Evolutionary conservation across 1,140 invertebrate genomes (phyloP).

Genomic region (Parasteatoda tepidariorum): DNA sequence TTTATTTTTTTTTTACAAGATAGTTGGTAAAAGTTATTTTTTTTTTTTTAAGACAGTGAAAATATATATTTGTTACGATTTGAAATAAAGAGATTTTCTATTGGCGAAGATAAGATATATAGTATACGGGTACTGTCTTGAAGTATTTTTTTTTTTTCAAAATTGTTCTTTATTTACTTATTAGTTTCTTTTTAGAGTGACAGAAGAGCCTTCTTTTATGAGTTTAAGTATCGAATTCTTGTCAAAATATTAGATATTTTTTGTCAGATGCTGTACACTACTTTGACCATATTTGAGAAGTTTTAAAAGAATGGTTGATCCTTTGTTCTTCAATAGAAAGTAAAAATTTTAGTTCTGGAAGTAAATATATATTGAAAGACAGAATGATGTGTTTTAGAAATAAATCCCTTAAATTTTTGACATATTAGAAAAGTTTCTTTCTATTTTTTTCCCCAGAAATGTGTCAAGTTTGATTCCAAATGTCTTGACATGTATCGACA

Average conservation of each 20-base stretch:
- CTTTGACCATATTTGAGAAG: constrained; percentile 47
- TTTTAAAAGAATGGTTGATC: constrained; percentile 31
- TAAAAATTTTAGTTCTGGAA: neutral
- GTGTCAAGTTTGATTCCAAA: too few species aligned
- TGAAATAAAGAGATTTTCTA: neutral
- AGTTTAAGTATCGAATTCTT: constrained; percentile 55
- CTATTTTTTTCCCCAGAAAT: too few species aligned
- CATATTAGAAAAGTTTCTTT: too few species aligned
- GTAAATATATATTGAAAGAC: neutral
- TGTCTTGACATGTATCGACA: too few species aligned
- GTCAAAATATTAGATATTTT: constrained; percentile 57
- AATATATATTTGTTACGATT: constrained; percentile 42
- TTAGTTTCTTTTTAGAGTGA: constrained; percentile 22
- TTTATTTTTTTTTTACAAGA: constrained; percentile 31
- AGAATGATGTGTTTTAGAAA: neutral
- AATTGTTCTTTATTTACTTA: constrained; percentile 8
- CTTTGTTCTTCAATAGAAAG: constrained; percentile 17
- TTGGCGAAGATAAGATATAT: neutral
- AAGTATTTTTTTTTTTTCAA: constrained; percentile 3
- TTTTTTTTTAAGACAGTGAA: constrained; percentile 8
- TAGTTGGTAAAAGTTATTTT: constrained; percentile 45
- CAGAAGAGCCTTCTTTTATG: constrained; percentile 48
- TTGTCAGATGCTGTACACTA: constrained; percentile 15
- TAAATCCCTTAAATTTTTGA: neutral
- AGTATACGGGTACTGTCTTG: neutral